These are phyloP conservation scores for Salvator merianae DNA, from an alignment of 2,113 vertebrate genomes.

Conservation along the genomic window DNA sequence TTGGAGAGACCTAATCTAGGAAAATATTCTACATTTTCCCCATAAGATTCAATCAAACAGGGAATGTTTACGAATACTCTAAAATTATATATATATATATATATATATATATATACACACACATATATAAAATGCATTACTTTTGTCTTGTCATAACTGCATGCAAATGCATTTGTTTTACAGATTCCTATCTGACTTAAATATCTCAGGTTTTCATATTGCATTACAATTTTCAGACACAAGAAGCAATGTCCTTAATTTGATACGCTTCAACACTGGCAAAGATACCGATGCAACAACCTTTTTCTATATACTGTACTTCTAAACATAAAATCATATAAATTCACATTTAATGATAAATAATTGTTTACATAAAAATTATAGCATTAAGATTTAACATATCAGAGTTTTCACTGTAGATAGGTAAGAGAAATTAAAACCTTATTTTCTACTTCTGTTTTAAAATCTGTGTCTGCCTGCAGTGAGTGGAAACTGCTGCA, in stretches of 20 bases:
- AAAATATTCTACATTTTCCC: background rate
- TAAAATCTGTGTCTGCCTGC: slow-evolving; percentile 75
- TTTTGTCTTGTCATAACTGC: background rate
- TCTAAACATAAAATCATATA: slow-evolving; percentile 7
- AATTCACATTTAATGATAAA: background rate
- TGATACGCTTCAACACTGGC: slow-evolving; percentile 1
- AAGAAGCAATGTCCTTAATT: background rate
- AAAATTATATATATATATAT: background rate
- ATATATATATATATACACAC: too few species aligned
- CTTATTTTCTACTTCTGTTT: slow-evolving; percentile 68
- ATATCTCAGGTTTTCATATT: background rate
- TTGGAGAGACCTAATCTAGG: background rate
- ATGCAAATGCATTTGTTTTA: background rate
- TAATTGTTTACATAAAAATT: slow-evolving; percentile 5
- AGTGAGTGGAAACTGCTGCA: slow-evolving; percentile 87
- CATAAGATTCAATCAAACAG: background rate
- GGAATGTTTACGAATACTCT: background rate
- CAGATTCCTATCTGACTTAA: background rate
- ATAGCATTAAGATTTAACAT: background rate
- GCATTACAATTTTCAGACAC: background rate
- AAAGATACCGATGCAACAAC: background rate
- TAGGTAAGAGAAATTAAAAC: slow-evolving; percentile 69
- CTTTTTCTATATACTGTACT: background rate
- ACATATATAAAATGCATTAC: background rate
- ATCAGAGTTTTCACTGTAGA: slow-evolving; percentile 36